phyloP scores from a whole-genome alignment of 2,113 vertebrate species.

The Gallinago paraguaiae region DNA sequence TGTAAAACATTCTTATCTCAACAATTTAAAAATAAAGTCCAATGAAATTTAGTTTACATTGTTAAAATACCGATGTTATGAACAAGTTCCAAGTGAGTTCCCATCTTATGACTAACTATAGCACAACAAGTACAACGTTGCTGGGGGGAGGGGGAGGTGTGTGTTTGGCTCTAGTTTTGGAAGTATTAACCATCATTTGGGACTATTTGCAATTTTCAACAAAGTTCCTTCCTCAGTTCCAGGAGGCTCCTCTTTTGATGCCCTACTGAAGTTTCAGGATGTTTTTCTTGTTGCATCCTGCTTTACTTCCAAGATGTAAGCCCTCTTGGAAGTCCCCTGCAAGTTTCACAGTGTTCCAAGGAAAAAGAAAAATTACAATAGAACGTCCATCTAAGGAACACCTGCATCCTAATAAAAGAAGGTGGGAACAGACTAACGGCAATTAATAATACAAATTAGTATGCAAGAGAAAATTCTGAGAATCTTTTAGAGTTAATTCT shows the following conservation, averaged over 20 bases:
- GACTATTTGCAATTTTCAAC: background rate
- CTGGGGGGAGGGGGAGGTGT: too few relatives aligned
- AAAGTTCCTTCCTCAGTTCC: background rate
- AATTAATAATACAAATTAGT: background rate
- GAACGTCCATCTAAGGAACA: background rate
- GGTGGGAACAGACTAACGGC: background rate
- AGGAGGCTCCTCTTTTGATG: background rate
- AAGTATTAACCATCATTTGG: background rate
- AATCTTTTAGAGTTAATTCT: background rate
- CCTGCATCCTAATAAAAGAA: background rate
- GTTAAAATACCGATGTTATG: background rate
- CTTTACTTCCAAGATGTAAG: background rate
- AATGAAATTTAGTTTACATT: background rate
- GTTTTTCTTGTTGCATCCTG: conserved; percentile 27
- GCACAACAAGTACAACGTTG: background rate
- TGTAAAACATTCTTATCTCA: background rate
- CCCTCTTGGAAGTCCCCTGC: background rate
- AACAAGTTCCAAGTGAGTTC: background rate
- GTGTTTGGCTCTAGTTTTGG: background rate
- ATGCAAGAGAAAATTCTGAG: background rate
- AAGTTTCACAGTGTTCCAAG: background rate
- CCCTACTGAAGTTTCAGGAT: background rate
- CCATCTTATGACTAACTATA: background rate
- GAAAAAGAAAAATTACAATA: background rate
- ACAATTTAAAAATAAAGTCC: background rate